A percentile compares a stretch with the other conserved stretches of the same genome.
Conservation (phyloP, 2,888 invertebrate species). For the Neocrepidodera transversa region DNA sequence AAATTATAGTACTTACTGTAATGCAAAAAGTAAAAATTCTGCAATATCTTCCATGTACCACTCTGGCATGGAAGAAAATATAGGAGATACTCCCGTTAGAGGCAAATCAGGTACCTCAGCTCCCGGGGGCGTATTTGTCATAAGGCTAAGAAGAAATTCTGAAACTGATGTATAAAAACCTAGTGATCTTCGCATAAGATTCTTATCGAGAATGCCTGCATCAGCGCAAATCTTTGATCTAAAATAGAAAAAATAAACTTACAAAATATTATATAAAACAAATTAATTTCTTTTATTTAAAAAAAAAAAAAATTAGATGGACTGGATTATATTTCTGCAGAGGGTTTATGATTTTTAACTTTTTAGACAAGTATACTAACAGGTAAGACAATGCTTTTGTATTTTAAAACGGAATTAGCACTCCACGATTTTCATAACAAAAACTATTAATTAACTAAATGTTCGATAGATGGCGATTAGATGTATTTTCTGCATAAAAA, state of each 20-base stretch:
- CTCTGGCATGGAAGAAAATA: constrained; percentile 92
- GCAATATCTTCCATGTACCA: constrained; percentile 98
- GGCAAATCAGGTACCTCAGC: constrained; percentile 64
- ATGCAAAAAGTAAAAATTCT: constrained; percentile 90
- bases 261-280: constrained; percentile 10
- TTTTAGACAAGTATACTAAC: too few relatives aligned
- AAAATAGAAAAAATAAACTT: constrained; percentile 45
- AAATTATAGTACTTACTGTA: constrained; percentile 76
- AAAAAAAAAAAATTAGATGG: constrained; percentile 2
- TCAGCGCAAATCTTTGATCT: constrained; percentile 93
- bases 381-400: too few relatives aligned
- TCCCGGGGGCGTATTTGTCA: constrained; percentile 65
- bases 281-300: constrained; percentile 77
- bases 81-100: constrained; percentile 68
- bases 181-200: constrained; percentile 80
- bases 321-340: too few relatives aligned
- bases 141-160: constrained; percentile 74
- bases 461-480: too few relatives aligned
- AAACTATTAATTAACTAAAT: too few relatives aligned
- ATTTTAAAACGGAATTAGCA: too few relatives aligned
- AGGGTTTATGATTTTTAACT: too few relatives aligned
- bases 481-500: too few relatives aligned
- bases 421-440: too few relatives aligned
- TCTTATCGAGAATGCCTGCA: constrained; percentile 85
- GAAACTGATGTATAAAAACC: constrained; percentile 89